These are phyloP conservation scores for Lacanobia wlatinum DNA, from an alignment of 2,888 invertebrate species.

Conservation along the genomic window DNA sequence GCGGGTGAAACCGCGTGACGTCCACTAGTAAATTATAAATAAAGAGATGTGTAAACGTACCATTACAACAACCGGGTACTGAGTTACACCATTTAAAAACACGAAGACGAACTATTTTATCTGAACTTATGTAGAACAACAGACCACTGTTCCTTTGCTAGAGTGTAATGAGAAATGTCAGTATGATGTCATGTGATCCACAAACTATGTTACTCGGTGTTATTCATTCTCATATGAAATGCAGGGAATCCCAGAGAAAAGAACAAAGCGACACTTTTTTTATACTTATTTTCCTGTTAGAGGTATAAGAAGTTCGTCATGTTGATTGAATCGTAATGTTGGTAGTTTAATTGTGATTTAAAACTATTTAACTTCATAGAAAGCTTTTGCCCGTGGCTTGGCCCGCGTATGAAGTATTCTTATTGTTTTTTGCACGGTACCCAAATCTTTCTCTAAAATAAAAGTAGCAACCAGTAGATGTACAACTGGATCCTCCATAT, in stretches of 20 bases:
- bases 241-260: slow-evolving; percentile 35
- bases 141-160: slow-evolving; percentile 1
- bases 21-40: too few relatives aligned
- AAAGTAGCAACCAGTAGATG: too few relatives aligned
- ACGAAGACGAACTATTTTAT: neutral
- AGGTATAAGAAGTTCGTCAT: neutral
- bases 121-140: slow-evolving; percentile 1
- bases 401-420: too few relatives aligned
- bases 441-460: too few relatives aligned
- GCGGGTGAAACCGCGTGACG: too few relatives aligned
- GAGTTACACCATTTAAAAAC: neutral
- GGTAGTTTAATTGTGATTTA: neutral
- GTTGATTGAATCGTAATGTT: neutral
- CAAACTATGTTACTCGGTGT: neutral
- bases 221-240: slow-evolving; percentile 5
- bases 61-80: slow-evolving; percentile 4
- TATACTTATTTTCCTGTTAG: slow-evolving; percentile 5
- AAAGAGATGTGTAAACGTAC: slow-evolving; percentile 3
- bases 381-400: too few relatives aligned
- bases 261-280: neutral
- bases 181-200: slow-evolving; percentile 9
- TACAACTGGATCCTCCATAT: too few relatives aligned
- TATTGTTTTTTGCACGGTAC: too few relatives aligned
- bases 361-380: too few relatives aligned
- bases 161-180: neutral